phyloP scores from a whole-genome alignment of 2,797 vertebrate genomes.

The Premnoplex brunnescens region DNA sequence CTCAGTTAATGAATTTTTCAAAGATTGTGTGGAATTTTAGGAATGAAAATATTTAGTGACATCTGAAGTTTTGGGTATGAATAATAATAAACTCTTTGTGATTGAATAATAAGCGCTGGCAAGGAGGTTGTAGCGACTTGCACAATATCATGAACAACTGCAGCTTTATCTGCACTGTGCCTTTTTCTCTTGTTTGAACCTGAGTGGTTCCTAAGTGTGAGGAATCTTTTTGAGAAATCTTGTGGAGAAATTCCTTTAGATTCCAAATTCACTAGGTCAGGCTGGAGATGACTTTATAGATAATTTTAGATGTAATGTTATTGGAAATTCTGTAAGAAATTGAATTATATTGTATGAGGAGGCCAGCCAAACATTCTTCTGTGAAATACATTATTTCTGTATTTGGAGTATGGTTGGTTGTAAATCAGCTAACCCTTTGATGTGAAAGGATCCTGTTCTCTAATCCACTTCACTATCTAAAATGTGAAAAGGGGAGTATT shows the following conservation, averaged over 20 bases:
- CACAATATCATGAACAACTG: background rate
- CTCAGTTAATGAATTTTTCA: slow-evolving; percentile 16
- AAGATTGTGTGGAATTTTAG: slow-evolving; percentile 55
- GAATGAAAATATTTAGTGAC: slow-evolving; percentile 42
- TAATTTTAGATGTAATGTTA: background rate
- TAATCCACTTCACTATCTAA: background rate
- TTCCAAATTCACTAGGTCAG: background rate
- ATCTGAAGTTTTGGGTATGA: slow-evolving; percentile 13
- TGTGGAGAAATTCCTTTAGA: background rate
- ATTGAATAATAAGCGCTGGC: slow-evolving; percentile 18
- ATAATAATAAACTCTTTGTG: slow-evolving; percentile 15
- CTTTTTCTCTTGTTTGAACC: background rate
- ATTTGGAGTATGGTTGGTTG: background rate
- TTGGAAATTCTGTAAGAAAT: background rate
- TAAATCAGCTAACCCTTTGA: background rate
- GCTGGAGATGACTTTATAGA: background rate
- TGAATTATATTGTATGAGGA: background rate
- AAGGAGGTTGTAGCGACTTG: background rate
- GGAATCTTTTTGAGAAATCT: background rate
- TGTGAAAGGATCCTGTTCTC: background rate
- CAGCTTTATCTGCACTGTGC: background rate
- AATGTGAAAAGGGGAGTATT: background rate
- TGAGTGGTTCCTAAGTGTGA: background rate
- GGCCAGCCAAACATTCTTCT: background rate
- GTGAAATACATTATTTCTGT: background rate